Evolutionary conservation across 2,888 invertebrate genomes (phyloP).

Genomic region (Tenthredo mesomela): DNA sequence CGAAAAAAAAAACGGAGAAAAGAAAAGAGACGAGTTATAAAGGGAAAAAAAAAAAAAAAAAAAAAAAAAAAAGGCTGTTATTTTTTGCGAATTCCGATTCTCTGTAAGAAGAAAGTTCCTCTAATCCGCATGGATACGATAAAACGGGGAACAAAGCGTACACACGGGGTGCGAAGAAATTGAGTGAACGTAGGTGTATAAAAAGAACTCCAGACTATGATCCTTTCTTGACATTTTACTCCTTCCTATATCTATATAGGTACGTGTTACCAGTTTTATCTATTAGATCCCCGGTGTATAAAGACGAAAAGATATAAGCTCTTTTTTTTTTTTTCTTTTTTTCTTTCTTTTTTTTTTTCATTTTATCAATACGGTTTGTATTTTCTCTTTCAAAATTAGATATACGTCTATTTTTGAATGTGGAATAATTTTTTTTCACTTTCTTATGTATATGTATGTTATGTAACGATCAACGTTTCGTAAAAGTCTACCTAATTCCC

Average conservation of each 20-base stretch:
- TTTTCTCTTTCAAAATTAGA: neutral
- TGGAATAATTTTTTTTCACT: neutral
- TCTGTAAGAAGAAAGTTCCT: neutral
- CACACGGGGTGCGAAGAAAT: neutral
- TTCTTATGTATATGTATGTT: too few species aligned
- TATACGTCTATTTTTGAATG: too few species aligned
- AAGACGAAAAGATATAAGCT: neutral
- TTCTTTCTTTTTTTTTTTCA: too few species aligned
- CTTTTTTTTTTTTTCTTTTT: neutral
- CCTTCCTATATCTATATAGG: neutral
- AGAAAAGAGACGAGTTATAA: neutral
- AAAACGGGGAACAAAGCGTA: neutral
- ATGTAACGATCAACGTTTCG: neutral
- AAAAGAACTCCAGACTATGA: neutral
- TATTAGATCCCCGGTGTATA: neutral
- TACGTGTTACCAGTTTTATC: neutral
- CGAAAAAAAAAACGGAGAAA: neutral
- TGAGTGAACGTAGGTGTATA: neutral
- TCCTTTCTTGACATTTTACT: slow-evolving; percentile 8
- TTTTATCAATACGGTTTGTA: neutral
- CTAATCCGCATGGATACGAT: neutral
- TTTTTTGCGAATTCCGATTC: neutral
- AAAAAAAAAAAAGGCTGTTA: neutral
- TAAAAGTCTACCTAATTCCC: neutral
- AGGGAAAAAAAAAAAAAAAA: too few species aligned